phyloP scores from a whole-genome alignment of 2,113 vertebrate species.

The Prochilodus magdalenae region DNA sequence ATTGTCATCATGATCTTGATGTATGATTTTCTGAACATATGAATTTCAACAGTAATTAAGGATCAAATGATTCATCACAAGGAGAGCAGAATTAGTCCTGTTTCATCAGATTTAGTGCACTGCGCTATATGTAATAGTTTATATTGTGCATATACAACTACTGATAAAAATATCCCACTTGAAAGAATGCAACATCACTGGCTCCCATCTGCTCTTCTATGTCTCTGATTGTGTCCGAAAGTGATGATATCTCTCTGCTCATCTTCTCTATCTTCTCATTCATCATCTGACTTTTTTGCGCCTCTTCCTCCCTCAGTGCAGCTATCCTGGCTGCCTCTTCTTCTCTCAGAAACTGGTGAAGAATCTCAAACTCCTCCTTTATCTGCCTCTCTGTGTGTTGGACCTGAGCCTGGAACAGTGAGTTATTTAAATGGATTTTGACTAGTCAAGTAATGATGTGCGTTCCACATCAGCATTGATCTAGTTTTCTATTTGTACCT shows the following conservation, averaged over 20 bases:
- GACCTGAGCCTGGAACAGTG: constrained; percentile 14
- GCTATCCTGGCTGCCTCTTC: constrained; percentile 34
- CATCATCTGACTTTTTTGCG: constrained; percentile 38
- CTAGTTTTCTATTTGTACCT: constrained; percentile 6
- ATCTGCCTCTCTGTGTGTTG: constrained; percentile 19
- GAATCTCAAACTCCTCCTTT: constrained; percentile 29
- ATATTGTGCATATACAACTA: too few relatives aligned
- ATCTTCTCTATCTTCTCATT: constrained; percentile 37
- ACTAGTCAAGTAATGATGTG: too few relatives aligned
- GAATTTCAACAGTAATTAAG: too few relatives aligned
- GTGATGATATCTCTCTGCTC: constrained; percentile 22
- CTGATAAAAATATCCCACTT: background rate
- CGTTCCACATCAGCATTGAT: too few relatives aligned
- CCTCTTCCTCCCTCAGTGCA: constrained; percentile 28
- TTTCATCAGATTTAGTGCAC: too few relatives aligned
- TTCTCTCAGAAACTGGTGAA: constrained; percentile 36
- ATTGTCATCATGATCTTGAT: too few relatives aligned
- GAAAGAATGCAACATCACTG: constrained; percentile 22
- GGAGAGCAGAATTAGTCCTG: too few relatives aligned
- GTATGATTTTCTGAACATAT: too few relatives aligned
- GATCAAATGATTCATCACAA: too few relatives aligned
- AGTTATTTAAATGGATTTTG: background rate
- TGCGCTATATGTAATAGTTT: too few relatives aligned
- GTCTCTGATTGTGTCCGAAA: constrained; percentile 24
- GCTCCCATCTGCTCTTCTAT: constrained; percentile 40